Evolutionary conservation across 2,113 vertebrate genomes (phyloP).

Genomic region (Uria lomvia): DNA sequence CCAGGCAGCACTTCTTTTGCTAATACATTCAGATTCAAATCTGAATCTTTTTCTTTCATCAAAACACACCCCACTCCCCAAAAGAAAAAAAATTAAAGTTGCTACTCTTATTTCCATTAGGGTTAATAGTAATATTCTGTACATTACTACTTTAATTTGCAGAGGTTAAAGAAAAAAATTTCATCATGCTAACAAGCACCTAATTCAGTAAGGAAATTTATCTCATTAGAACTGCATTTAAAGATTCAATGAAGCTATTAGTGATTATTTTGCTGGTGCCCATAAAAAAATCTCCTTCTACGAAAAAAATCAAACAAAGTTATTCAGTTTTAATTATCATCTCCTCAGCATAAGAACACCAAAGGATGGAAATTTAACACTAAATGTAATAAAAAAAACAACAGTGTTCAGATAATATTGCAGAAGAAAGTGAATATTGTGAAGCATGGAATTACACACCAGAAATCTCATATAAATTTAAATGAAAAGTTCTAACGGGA

Average conservation of each 20-base stretch:
- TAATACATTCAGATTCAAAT: not conserved
- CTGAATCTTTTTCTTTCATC: not conserved
- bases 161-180: not conserved
- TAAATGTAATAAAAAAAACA: conserved; percentile 32
- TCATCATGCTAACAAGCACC: not conserved
- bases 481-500: conserved; percentile 50
- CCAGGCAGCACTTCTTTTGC: not conserved
- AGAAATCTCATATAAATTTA: conserved; percentile 55
- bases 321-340: conserved; percentile 16
- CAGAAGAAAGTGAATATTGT: conserved; percentile 25
- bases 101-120: not conserved
- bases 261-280: not conserved
- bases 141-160: not conserved
- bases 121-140: not conserved
- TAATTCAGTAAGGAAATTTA: not conserved
- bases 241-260: conserved; percentile 17
- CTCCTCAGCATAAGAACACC: not conserved
- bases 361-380: conserved; percentile 7
- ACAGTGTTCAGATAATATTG: not conserved
- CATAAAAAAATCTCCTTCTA: not conserved
- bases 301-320: not conserved
- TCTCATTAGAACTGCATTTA: conserved; percentile 1
- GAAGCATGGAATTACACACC: conserved; percentile 48
- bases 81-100: not conserved
- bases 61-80: not conserved